Evolutionary conservation across 2,888 invertebrate genomes (phyloP).

Genomic region (Melikaiella ostensackeni): DNA sequence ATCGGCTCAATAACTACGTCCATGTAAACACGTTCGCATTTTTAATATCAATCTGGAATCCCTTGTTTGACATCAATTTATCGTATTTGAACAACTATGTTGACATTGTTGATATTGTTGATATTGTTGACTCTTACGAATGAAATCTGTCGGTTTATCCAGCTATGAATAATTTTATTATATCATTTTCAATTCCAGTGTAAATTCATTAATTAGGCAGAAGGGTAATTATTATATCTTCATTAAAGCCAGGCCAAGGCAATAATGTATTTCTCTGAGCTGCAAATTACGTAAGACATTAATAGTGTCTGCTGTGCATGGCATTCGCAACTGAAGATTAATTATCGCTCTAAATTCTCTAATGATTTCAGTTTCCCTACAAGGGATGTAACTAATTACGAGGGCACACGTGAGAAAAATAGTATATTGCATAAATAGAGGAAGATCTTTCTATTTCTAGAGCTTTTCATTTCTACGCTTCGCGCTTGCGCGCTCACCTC

Average conservation of each 20-base stretch:
- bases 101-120: too few relatives aligned
- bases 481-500: too few relatives aligned
- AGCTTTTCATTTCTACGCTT: too few relatives aligned
- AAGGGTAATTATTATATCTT: neutral
- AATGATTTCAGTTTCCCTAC: constrained; percentile 12
- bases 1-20: neutral
- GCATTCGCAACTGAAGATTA: constrained; percentile 22
- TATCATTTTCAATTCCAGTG: too few relatives aligned
- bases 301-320: constrained; percentile 28
- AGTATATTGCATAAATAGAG: too few relatives aligned
- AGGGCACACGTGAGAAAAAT: neutral
- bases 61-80: neutral
- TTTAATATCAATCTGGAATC: neutral
- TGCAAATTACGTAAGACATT: constrained; percentile 14
- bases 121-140: too few relatives aligned
- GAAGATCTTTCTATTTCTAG: too few relatives aligned
- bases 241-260: neutral
- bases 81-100: neutral
- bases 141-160: too few relatives aligned
- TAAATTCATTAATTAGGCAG: neutral
- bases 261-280: neutral
- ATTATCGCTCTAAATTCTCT: constrained; percentile 13
- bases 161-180: too few relatives aligned
- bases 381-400: neutral
- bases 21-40: neutral